phyloP scores from a whole-genome alignment of 2,113 vertebrate species.

The Gymnocephalus cernua region DNA sequence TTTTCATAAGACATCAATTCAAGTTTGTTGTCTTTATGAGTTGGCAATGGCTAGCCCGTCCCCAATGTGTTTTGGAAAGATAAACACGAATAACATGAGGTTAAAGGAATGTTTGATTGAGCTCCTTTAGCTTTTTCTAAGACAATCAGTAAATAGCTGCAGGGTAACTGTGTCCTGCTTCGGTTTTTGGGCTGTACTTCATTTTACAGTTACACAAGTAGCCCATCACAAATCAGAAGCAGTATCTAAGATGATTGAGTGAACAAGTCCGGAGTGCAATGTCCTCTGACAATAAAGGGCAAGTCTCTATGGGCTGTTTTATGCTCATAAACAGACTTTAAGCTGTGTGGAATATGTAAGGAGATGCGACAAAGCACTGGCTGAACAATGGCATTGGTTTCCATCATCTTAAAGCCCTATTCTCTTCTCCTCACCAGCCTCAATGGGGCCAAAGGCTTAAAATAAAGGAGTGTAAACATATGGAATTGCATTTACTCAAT shows the following conservation, averaged over 20 bases:
- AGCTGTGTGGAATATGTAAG: neutral
- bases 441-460: neutral
- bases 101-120: constrained; percentile 17
- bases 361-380: neutral
- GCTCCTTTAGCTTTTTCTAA: constrained; percentile 13
- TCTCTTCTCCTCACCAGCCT: neutral
- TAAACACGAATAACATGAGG: constrained; percentile 36
- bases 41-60: neutral
- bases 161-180: constrained; percentile 28
- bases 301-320: constrained; percentile 8
- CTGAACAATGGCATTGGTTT: constrained; percentile 2
- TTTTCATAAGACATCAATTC: constrained; percentile 36
- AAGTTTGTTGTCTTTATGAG: constrained; percentile 40
- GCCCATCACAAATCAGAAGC: constrained; percentile 27
- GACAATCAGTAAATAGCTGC: constrained; percentile 38
- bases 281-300: constrained; percentile 37
- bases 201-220: constrained; percentile 30
- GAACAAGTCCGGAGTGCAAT: constrained; percentile 11
- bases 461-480: constrained; percentile 28
- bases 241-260: constrained; percentile 22
- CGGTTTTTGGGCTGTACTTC: constrained; percentile 24
- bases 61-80: constrained; percentile 54
- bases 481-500: constrained; percentile 40
- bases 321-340: constrained; percentile 19
- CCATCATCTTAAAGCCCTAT: constrained; percentile 6